Evolutionary conservation across 2,888 invertebrate genomes (phyloP).

Genomic region (Dendrolimus houi): DNA sequence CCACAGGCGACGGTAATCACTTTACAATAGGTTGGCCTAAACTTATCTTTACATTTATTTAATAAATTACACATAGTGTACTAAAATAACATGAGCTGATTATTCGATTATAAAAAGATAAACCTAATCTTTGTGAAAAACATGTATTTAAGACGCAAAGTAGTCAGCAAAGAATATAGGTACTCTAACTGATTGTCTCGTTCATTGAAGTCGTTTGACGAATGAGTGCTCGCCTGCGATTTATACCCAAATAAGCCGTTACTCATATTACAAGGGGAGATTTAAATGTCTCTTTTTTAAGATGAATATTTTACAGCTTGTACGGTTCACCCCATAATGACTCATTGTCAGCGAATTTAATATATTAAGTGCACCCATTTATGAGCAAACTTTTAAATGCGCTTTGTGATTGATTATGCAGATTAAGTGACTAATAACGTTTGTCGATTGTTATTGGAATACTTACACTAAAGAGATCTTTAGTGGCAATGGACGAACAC

Average conservation of each 20-base stretch:
- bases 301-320: conserved; percentile 53
- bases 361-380: conserved; percentile 62
- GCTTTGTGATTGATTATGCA: conserved; percentile 30
- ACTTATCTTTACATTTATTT: too few relatives aligned
- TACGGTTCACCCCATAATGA: conserved; percentile 31
- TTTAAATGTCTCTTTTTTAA: conserved; percentile 62
- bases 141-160: conserved; percentile 11
- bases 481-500: too few relatives aligned
- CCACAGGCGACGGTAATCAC: too few relatives aligned
- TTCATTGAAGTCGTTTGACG: conserved; percentile 56
- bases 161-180: conserved; percentile 37
- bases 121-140: too few relatives aligned
- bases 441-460: too few relatives aligned
- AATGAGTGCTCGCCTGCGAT: conserved; percentile 40
- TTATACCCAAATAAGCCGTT: conserved; percentile 56
- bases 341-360: conserved; percentile 63
- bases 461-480: too few relatives aligned
- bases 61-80: too few relatives aligned
- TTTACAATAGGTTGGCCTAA: too few relatives aligned
- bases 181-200: conserved; percentile 64
- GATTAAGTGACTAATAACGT: conserved; percentile 28
- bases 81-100: too few relatives aligned
- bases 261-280: conserved; percentile 64
- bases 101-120: too few relatives aligned
- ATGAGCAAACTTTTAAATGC: conserved; percentile 49